These are phyloP conservation scores for Euphydryas editha DNA, from an alignment of 2,888 invertebrate genomes.

Conservation along the genomic window DNA sequence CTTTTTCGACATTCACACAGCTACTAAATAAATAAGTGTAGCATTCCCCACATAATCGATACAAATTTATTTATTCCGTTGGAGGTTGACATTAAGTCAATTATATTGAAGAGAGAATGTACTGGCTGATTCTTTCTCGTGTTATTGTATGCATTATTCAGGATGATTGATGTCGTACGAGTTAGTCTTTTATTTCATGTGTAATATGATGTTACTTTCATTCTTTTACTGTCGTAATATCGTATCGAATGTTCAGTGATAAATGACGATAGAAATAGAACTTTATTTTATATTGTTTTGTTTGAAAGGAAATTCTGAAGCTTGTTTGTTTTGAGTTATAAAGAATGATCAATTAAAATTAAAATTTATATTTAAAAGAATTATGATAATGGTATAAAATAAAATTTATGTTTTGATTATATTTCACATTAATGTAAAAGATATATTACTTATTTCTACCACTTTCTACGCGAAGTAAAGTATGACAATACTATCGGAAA, in stretches of 20 bases:
- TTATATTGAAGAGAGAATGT: conserved; percentile 4
- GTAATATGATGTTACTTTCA: background rate
- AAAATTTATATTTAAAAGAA: no score
- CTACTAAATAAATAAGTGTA: background rate
- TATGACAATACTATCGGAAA: no score
- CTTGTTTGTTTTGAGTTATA: no score
- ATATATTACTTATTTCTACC: no score
- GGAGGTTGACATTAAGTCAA: conserved; percentile 7
- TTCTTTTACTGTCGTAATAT: conserved; percentile 1
- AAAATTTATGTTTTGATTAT: no score
- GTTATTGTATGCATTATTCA: conserved; percentile 9
- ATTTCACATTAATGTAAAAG: no score
- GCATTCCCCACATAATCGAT: background rate
- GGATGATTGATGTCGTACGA: conserved; percentile 10
- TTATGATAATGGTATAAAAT: no score
- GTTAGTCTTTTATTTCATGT: conserved; percentile 7
- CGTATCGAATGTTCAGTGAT: conserved; percentile 3
- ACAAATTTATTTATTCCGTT: conserved; percentile 6
- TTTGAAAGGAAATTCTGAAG: background rate
- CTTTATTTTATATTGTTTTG: background rate
- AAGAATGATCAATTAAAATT: no score
- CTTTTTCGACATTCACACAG: no score
- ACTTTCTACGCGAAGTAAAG: no score
- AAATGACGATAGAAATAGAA: background rate
- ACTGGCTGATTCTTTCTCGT: background rate